Evolutionary conservation across 2,888 invertebrate species (phyloP), one percentile per base, ranked within the genome.

Genomic region (Stenurella melanura): DNA sequence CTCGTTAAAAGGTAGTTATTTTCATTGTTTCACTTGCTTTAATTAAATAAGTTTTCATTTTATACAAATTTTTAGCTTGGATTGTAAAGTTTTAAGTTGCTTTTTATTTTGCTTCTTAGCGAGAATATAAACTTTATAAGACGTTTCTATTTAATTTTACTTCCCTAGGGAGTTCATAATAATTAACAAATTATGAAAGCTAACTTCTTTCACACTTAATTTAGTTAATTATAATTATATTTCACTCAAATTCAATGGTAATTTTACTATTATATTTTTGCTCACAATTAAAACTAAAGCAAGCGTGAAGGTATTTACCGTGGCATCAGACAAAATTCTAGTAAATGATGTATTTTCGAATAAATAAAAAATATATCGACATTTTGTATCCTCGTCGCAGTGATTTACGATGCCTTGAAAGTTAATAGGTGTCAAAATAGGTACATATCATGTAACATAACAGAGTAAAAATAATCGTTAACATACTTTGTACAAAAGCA

Each of bases 41-140:
- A 68, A 68, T 68, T 38, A 68, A 68, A 54, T 54, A 68, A 68
- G 56, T 68, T 68, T 68, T 19, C 56, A 57, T 68, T 68, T 57
- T 30, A 17, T 18, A 54, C 18, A 19, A 68, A 30, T 30, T 68
- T 56, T 68, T 42, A 18, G 54, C 68, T 57, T 21, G 56, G 68
- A 19, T 19, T 21, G 54, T 57, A 56, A 68, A 38, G 54, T 26
- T 54, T n/a, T 26, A 15, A 54, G 34, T 50, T 34, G 54, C n/a
- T 57, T 74, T 77, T 73, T 61, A 74, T 73, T 72, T 54, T 64
- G 54, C 63, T 66, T 57, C 50, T 57, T 56, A 11, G 54, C 61
- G 74, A 71, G 74, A 71, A 77, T 71, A 74, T 69, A 76, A 77
- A 69, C 70, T 77, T 54, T 58, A 63, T 60, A 68, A 74, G 77